Conservation (phyloP, 2,113 vertebrate species). For the Podarcis raffonei region DNA sequence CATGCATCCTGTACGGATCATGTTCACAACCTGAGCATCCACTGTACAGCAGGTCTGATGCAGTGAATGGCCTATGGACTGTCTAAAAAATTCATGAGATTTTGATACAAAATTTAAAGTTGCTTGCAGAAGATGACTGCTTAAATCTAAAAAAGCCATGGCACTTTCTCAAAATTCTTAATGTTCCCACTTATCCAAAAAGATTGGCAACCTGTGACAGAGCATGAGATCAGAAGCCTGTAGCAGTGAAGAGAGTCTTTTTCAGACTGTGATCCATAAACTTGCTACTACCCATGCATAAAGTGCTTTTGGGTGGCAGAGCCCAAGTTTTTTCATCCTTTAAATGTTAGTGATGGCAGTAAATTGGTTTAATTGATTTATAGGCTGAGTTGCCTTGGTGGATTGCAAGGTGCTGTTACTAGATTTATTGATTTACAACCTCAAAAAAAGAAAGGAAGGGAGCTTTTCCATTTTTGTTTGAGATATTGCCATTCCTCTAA, state of each 20-base stretch:
- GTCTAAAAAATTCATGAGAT: too few species aligned
- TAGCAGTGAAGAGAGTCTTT: not conserved
- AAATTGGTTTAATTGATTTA: not conserved
- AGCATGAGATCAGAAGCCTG: not conserved
- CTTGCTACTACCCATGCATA: not conserved
- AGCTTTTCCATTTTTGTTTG: not conserved
- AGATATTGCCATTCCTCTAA: not conserved
- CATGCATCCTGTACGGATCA: too few species aligned
- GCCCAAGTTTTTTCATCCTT: not conserved
- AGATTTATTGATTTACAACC: constrained; percentile 1
- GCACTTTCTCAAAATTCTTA: constrained; percentile 9
- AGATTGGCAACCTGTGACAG: not conserved
- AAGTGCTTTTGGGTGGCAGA: not conserved
- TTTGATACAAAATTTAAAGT: too few species aligned
- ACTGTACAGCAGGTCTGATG: too few species aligned
- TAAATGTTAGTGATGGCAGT: not conserved
- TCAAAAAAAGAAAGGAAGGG: not conserved
- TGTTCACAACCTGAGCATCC: too few species aligned
- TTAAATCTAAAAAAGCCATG: too few species aligned
- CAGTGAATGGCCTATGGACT: too few species aligned
- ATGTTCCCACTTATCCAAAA: not conserved
- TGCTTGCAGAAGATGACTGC: not conserved
- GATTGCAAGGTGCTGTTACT: not conserved
- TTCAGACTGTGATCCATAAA: not conserved
- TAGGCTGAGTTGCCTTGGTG: not conserved